phyloP scores from a whole-genome alignment of 2,113 vertebrate genomes.

The Catharus fuscescens region DNA sequence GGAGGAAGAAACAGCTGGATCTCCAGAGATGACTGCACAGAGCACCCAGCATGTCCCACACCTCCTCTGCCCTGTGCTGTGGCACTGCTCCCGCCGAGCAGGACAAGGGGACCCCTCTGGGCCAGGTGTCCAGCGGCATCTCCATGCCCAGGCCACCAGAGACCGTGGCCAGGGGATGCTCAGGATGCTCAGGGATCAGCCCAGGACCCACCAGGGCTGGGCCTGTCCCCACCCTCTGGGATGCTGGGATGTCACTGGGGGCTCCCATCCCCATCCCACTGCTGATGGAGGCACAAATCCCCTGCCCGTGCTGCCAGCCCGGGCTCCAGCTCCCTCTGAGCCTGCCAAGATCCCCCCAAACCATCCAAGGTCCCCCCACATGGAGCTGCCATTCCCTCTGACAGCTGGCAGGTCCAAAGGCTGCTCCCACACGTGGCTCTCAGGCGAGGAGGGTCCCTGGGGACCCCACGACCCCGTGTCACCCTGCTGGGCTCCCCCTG shows the following conservation, averaged over 20 bases:
- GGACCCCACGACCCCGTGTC: fast-evolving
- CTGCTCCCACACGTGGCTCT: fast-evolving
- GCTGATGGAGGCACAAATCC: slow-evolving; percentile 38
- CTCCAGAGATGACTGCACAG: background rate
- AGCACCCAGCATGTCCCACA: background rate
- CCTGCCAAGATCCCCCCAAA: slow-evolving; percentile 38
- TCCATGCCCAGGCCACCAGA: background rate
- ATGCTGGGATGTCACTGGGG: background rate
- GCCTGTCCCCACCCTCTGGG: background rate
- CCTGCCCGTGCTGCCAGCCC: slow-evolving; percentile 61
- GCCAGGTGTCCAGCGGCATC: background rate
- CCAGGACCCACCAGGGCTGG: background rate
- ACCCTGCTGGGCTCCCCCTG: background rate
- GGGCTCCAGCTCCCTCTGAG: slow-evolving; percentile 12
- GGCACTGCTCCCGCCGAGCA: background rate
- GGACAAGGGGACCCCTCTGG: background rate
- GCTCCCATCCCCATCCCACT: fast-evolving
- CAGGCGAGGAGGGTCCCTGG: fast-evolving
- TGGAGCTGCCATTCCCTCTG: background rate
- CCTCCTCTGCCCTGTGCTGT: fast-evolving
- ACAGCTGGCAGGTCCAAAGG: fast-evolving
- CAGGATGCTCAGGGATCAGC: background rate
- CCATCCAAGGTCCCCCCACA: background rate
- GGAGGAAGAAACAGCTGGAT: fast-evolving
- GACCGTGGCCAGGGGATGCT: background rate